phyloP scores from a whole-genome alignment of 2,888 invertebrate species.

The Kuschelorhynchus macadamiae region DNA sequence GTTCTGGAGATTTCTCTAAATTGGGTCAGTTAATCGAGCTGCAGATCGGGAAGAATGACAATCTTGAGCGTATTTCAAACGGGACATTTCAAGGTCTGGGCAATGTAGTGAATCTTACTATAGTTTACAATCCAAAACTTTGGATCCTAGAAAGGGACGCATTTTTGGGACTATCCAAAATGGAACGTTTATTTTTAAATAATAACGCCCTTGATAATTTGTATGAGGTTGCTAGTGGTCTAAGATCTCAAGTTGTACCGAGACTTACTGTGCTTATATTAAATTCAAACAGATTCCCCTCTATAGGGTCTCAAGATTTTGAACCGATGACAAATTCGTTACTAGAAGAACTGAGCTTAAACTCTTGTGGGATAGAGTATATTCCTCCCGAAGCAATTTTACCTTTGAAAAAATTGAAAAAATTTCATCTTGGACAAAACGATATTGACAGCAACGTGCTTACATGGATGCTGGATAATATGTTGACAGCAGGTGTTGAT shows the following conservation, averaged over 20 bases:
- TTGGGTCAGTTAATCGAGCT: conserved; percentile 67
- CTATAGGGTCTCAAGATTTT: conserved; percentile 69
- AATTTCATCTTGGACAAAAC: conserved; percentile 72
- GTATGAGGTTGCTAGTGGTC: conserved; percentile 67
- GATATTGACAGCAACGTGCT: conserved; percentile 69
- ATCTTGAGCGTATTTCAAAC: conserved; percentile 69
- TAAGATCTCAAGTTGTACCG: conserved; percentile 68
- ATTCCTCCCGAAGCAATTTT: conserved; percentile 71
- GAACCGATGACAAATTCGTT: conserved; percentile 68
- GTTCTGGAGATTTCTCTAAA: conserved; percentile 67
- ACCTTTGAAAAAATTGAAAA: conserved; percentile 68
- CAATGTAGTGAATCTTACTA: conserved; percentile 70
- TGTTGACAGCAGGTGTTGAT: conserved; percentile 66
- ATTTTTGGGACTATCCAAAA: conserved; percentile 71
- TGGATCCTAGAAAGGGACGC: conserved; percentile 67
- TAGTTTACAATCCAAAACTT: conserved; percentile 72
- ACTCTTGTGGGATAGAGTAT: conserved; percentile 71
- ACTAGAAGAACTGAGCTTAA: conserved; percentile 70
- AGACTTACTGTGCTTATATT: conserved; percentile 69
- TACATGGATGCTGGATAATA: conserved; percentile 66
- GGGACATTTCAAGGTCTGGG: conserved; percentile 71
- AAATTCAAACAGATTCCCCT: conserved; percentile 71
- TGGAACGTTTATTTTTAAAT: conserved; percentile 70
- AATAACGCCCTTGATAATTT: conserved; percentile 73
- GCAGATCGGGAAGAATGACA: conserved; percentile 72